A percentile compares a stretch with the other conserved stretches of the same genome.
These are phyloP conservation scores for Drosophila chauvacae DNA, from an alignment of 1,140 invertebrate species.

Conservation along the genomic window DNA sequence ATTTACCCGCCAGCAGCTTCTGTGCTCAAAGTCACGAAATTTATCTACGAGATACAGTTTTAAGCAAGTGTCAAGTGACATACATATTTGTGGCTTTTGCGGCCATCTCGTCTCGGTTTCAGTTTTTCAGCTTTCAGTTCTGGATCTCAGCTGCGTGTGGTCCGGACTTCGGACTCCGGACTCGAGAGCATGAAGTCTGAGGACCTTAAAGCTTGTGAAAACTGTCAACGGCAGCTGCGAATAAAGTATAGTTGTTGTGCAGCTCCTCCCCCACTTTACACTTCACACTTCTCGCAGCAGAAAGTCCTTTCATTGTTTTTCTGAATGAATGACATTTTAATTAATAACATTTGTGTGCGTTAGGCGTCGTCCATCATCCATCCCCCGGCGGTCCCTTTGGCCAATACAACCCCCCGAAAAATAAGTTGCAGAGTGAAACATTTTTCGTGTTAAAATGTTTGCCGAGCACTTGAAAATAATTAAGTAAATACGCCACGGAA, in stretches of 20 bases:
- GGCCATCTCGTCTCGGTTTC: conserved; percentile 44
- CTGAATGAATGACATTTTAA: conserved; percentile 82
- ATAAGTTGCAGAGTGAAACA: conserved; percentile 59
- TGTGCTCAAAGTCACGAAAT: conserved; percentile 49
- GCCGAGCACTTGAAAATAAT: conserved; percentile 79
- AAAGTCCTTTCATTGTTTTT: conserved; percentile 63
- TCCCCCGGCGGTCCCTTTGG: neutral
- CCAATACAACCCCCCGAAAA: conserved; percentile 33
- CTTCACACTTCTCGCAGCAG: neutral
- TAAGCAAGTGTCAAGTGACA: conserved; percentile 78
- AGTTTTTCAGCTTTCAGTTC: conserved; percentile 13
- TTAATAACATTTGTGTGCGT: conserved; percentile 82
- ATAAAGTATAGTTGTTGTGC: conserved; percentile 22
- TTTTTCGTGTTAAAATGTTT: conserved; percentile 83
- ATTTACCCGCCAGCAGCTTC: conserved; percentile 57
- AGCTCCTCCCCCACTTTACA: neutral
- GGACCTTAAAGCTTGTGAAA: conserved; percentile 48
- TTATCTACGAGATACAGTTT: conserved; percentile 55
- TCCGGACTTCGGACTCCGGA: conserved; percentile 3
- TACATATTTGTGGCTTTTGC: conserved; percentile 80
- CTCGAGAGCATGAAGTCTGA: neutral
- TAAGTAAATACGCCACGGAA: conserved; percentile 76
- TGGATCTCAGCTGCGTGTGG: conserved; percentile 66
- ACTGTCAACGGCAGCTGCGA: conserved; percentile 74
- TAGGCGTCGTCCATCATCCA: conserved; percentile 40